A percentile compares a stretch with the other conserved stretches of the same genome.
phyloP scores from a whole-genome alignment of 2,888 invertebrate species.

The Rhimphoctona megacephalus region DNA sequence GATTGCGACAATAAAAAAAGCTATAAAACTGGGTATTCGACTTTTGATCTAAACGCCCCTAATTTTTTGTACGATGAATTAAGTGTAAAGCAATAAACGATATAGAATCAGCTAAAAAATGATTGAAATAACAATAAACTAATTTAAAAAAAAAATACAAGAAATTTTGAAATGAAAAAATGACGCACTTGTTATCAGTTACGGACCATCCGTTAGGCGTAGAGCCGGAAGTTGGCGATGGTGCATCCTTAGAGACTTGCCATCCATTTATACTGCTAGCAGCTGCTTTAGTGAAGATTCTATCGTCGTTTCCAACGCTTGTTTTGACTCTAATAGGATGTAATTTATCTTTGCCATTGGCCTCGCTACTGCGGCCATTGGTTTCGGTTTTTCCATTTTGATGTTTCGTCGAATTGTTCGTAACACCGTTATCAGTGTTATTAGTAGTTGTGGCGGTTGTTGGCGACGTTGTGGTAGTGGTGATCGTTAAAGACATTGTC shows the following conservation, averaged over 20 bases:
- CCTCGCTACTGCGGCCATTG: constrained; percentile 71
- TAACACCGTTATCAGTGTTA: constrained; percentile 53
- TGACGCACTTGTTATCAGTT: constrained; percentile 80
- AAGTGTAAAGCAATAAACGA: not conserved
- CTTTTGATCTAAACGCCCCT: no score
- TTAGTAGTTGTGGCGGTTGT: not conserved
- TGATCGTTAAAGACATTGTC: not conserved
- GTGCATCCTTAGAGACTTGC: constrained; percentile 80
- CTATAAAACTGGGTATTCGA: no score
- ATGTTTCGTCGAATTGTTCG: constrained; percentile 63
- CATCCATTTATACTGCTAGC: constrained; percentile 79
- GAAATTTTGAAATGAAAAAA: not conserved
- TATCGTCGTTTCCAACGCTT: constrained; percentile 75
- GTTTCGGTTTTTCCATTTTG: constrained; percentile 78
- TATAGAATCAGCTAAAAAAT: not conserved
- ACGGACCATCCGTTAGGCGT: constrained; percentile 82
- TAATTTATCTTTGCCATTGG: constrained; percentile 79
- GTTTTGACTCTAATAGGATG: constrained; percentile 76
- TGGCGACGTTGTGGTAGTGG: constrained; percentile 13
- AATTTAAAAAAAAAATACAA: constrained; percentile 12
- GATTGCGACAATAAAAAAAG: not conserved
- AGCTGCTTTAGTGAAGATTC: constrained; percentile 78
- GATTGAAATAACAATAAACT: no score
- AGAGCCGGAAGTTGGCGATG: constrained; percentile 77
- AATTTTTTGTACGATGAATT: not conserved